Evolutionary conservation across 2,113 vertebrate genomes (phyloP), one percentile per base, ranked within the genome.

Genomic region (Melanostigma gelatinosum): DNA sequence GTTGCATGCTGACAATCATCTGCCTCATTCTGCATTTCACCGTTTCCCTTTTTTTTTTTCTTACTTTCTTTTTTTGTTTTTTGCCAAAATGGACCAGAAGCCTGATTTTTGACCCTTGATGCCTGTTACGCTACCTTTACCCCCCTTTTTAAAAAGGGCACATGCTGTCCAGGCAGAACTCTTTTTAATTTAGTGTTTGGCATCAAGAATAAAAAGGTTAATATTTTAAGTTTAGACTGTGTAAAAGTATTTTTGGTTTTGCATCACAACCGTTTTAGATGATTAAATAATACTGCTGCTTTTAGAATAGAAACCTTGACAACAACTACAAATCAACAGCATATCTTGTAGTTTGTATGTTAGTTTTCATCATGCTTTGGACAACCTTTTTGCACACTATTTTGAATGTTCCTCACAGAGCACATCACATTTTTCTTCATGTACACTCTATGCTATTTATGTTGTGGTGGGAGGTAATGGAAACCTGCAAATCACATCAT

Each of bases 31-130:
- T 74, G 68, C 46, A 13, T 64, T 54, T 78, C 8, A 61, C 15
- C 13, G 1, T 67, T 84, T 52, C 77, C 0, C 8, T 52, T 60
- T 60, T 12, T 60, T 60, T 12, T 13, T 62, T 63, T 60, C 15
- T 18, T 72, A 2, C 4, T 70, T 65, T 0, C 4, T 42, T 16
- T 24, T 46, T 71, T 54, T 61, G 40, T n/a, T 62, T 86, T 84
- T 89, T 80, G 82, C 90, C 87, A 93, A 93, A 90, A 79, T 78
- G 52, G 69, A 82, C 70, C 77, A 77, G 58, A 81, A 74, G 79
- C 71, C 82, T 82, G 36, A 40, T 75, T 34, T 34, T 71, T 38
- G 4, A 85, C 40, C 60, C 55, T 71, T 55, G 55, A 85, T 84
- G 63, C 68, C 69, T 61, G 0, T 18, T 16, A 38, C 52, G 6